Percentiles rank a stretch among this genome's conserved stretches.
Evolutionary conservation across 2,113 vertebrate species (phyloP).

Genomic region (Shinisaurus crocodilurus): DNA sequence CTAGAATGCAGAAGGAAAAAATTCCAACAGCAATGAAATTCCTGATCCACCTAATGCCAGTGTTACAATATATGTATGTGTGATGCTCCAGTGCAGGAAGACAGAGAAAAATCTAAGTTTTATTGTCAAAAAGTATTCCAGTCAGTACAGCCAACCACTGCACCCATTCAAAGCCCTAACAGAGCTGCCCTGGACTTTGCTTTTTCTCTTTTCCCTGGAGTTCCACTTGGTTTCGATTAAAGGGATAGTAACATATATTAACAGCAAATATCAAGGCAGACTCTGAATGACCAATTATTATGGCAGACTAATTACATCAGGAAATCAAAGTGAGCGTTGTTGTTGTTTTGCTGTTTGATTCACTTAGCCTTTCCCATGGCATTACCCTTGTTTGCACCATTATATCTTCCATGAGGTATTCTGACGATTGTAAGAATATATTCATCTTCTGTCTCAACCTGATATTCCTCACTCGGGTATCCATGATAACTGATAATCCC

Average conservation of each 20-base stretch:
- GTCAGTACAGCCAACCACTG: too few relatives aligned
- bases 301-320: not conserved
- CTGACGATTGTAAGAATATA: slow-evolving; percentile 50
- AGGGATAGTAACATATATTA: too few relatives aligned
- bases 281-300: not conserved
- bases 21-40: not conserved
- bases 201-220: too few relatives aligned
- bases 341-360: rapidly evolving
- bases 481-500: slow-evolving; percentile 37
- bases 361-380: not conserved
- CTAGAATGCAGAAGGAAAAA: not conserved
- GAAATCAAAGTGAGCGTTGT: not conserved
- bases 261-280: not conserved
- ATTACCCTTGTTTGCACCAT: slow-evolving; percentile 36
- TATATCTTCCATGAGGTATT: slow-evolving; percentile 60
- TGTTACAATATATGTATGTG: not conserved
- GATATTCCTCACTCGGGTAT: slow-evolving; percentile 52
- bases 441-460: slow-evolving; percentile 45
- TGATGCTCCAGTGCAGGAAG: too few relatives aligned
- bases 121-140: too few relatives aligned
- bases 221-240: too few relatives aligned
- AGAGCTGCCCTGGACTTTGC: too few relatives aligned
- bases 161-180: too few relatives aligned
- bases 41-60: not conserved
- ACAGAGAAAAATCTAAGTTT: too few relatives aligned